A percentile compares a stretch with the other conserved stretches of the same genome.
phyloP scores from a whole-genome alignment of 2,888 invertebrate species.

The Eulithis testata region DNA sequence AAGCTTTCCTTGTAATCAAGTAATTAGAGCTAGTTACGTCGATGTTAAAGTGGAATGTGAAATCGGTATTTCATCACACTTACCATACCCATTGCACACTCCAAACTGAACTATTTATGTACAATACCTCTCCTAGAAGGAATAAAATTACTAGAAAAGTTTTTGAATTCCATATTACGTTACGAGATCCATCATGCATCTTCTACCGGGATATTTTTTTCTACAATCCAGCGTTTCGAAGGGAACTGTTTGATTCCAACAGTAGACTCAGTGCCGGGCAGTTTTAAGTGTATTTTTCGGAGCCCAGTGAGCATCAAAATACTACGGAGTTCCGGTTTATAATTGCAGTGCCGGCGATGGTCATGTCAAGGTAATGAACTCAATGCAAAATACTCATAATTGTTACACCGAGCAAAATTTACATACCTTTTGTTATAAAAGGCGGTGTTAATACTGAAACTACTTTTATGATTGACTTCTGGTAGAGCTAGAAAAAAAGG shows the following conservation, averaged over 20 bases:
- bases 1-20: slow-evolving; percentile 20
- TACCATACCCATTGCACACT: neutral
- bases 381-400: slow-evolving; percentile 23
- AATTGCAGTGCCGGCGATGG: slow-evolving; percentile 8
- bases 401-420: too few species aligned
- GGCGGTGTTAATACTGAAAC: too few species aligned
- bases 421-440: too few species aligned
- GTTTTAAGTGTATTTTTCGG: neutral
- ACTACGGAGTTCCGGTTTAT: slow-evolving; percentile 20
- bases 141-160: neutral
- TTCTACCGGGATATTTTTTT: too few species aligned
- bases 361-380: slow-evolving; percentile 28
- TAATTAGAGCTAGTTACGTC: slow-evolving; percentile 4
- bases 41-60: slow-evolving; percentile 2
- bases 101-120: neutral
- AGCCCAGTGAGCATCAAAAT: slow-evolving; percentile 4
- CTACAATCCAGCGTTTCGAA: too few species aligned
- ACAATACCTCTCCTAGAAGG: neutral
- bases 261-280: neutral
- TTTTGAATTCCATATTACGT: too few species aligned
- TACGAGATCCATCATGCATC: too few species aligned
- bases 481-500: too few species aligned
- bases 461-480: too few species aligned
- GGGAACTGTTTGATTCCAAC: neutral
- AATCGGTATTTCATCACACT: slow-evolving; percentile 1